Conservation (phyloP, 37 sponge, comb jelly and placozoan species). For the Eunapius fragilis region DNA sequence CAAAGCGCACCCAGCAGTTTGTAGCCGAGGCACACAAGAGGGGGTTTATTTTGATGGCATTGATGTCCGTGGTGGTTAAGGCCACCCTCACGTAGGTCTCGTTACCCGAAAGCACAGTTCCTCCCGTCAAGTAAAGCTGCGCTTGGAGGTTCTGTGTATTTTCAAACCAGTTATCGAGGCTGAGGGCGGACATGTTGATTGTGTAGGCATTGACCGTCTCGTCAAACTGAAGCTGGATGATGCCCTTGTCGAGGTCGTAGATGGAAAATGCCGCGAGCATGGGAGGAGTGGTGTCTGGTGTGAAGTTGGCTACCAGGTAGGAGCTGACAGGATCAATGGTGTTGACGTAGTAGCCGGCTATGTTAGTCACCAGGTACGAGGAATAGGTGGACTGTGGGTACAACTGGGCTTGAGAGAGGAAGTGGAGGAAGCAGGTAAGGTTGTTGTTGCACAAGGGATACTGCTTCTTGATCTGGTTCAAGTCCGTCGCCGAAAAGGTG, state of each 20-base stretch:
- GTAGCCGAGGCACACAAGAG: constrained; percentile 50
- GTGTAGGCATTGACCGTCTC: constrained; percentile 78
- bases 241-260: constrained; percentile 77
- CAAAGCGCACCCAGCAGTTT: constrained; percentile 69
- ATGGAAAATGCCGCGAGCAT: constrained; percentile 39
- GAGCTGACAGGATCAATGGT: constrained; percentile 13
- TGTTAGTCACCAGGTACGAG: constrained; percentile 40
- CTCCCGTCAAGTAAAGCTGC: constrained; percentile 38
- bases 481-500: constrained; percentile 40
- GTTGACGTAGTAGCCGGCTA: constrained; percentile 60
- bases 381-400: neutral
- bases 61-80: constrained; percentile 53
- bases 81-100: constrained; percentile 29
- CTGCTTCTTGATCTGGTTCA: constrained; percentile 76
- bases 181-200: constrained; percentile 45
- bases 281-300: constrained; percentile 74
- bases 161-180: constrained; percentile 41
- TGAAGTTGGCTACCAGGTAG: constrained; percentile 32
- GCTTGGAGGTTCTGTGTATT: neutral
- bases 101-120: constrained; percentile 46
- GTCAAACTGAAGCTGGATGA: constrained; percentile 60
- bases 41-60: constrained; percentile 57
- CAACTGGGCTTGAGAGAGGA: neutral
- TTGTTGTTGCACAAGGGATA: constrained; percentile 54
- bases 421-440: constrained; percentile 33